Evolutionary conservation across 2,888 invertebrate genomes (phyloP), one percentile per base, ranked within the genome.

Genomic region (Listrodromus nycthemerus): DNA sequence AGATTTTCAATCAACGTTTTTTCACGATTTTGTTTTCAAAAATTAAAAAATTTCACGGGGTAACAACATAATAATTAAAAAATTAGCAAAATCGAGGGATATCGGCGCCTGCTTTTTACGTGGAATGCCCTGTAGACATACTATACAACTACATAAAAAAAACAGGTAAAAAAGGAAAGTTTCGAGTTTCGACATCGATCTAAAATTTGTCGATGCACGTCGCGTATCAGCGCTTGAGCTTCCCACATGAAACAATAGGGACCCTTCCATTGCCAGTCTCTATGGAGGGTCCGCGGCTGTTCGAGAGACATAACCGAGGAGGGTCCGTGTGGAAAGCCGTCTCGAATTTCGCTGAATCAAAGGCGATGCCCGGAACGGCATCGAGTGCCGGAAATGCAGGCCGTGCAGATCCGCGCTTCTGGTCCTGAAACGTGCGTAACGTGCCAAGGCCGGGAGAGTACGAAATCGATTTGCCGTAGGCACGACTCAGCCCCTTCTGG

Each of bases 301-400:
- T 27, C 58, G 63, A 66, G 76, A 74, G 58, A 67, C 41, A 45
- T 45, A 52, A 6, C 75, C 41, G 50, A 76, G 73, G 30, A 55
- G 75, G 69, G 74, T 37, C 52, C 78, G 90, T 90, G 89, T 89
- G 89, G 91, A 92, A 92, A 92, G 91, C 90, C 92, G 90, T 92
- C 92, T 93, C 93, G 89, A 93, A 93, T 93, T 93, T 93, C 93
- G 93, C 93, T 93, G 93, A 93, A 93, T 93, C 93, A 91, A 93
- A 92, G 91, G 90, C 91, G 90, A 88, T 88, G 89, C 81, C 66
- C 70, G 78, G 79, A 21, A n/a, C 61, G 71, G 69, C 50, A 45
- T 83, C 74, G 48, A 77, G 82, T 82, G 71, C 70, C 85, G 85
- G 83, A 85, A 75, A 80, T 83, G 83, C 83, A 74, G 58, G 74